Evolutionary conservation across 1,140 invertebrate genomes (phyloP), one percentile per base, ranked within the genome.

Genomic region (Drosophila baimaii): DNA sequence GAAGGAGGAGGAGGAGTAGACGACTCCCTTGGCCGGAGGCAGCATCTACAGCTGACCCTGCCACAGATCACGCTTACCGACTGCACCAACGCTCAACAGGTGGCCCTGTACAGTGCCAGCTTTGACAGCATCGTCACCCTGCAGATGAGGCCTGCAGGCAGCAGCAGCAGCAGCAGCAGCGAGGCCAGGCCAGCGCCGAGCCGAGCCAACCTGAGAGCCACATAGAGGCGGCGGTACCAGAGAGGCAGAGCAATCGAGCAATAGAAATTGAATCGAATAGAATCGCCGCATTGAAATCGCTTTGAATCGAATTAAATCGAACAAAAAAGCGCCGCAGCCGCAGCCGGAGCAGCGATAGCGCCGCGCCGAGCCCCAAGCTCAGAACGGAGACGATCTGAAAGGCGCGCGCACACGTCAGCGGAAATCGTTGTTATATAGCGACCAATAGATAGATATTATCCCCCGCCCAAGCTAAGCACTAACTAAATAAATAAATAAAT

Each of bases 51-150:
- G 47, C 57, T 89, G 47, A 77, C 83, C 43, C 61, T 91, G 52
- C 90, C 90, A 33, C 79, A 77, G 55, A 91, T 91, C 13, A 91
- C 85, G n/a, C 57, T 91, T 27, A 90, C 84, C 27, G 90, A 91
- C 31, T 91, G 59, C 29, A 10, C 49, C 3, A 86, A 84, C 49
- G 65, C 59, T 39, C 90, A 91, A 72, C 84, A 89, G 85, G 79
- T 81, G 75, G 75, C 79, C 39, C 59, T 65, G 1, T 65, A 77
- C 44, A 27, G 27, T 12, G n/a, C n/a, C n/a, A 68, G 70, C 74
- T n/a, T n/a, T n/a, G 55, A 62, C 76, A 79, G 77, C 31, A 56
- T 81, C 10, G 41, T 63, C 10, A 51, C 43, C 43, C 27, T 91
- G 64, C 80, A 84, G 46, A 73, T 81, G 59, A 77, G 81, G 62